Base-by-base conservation (phyloP, 2,113 vertebrate genomes). In the Otis tarda region DNA sequence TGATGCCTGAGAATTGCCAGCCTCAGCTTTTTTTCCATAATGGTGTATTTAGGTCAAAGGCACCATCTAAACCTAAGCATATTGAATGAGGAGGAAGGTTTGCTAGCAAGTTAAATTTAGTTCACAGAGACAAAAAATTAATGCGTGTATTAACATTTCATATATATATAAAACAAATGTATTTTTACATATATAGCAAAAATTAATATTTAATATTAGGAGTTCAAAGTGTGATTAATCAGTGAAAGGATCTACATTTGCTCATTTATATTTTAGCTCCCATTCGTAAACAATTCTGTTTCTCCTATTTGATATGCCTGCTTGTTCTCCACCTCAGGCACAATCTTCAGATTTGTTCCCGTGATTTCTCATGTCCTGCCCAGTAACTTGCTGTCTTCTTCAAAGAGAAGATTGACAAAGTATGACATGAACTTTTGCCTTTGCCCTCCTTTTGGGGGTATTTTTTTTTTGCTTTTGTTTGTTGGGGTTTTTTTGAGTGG, bases 11-110 rank as follows among this genome's bases (percentile, higher is more conserved):
- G 33, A 61, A 68, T 35, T 1, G 1, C 45, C 23, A 67, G n/a
- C 16, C 27, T 73, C 1, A 0, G 8, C 17, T 55, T 70, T 69
- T 75, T 59, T 33, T 75, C 21, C 1, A 0, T 65, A 13, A 24
- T 64, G 31, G 7, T 1, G 0, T 65, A 10, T 70, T 80, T 55
- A 50, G 16, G 21, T 61, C 1, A 2, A 50, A 81, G 71, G 14
- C 14, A 65, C 20, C 16, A 9, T 37, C n/a, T 71, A 56, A 81
- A 49, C 20, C 20, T 60, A 31, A 31, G 27, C 70, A 45, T 65
- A 76, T 7, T 45, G 57, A 60, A 9, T 23, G 23, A 75, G 59
- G 10, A 60, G 16, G 8, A 68, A 28, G 5, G 31, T 67, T 87
- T 67, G 13, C 33, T 74, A 56, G 21, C 22, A 75, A 31, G 37